Base-by-base conservation (phyloP, 2,113 vertebrate genomes). In the Varanus komodoensis region DNA sequence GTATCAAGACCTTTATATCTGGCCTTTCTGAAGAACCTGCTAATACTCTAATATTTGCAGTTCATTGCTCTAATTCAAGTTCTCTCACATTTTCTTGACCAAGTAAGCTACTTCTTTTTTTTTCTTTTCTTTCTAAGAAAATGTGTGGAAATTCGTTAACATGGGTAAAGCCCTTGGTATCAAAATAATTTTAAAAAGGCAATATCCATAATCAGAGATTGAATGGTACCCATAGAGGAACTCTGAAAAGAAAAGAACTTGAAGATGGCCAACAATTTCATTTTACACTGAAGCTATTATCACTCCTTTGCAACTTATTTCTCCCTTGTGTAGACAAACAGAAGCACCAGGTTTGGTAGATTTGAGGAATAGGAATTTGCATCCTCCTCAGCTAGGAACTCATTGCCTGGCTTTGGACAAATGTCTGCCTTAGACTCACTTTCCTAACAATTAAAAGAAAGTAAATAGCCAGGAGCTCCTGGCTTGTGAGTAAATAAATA, bases 1-100 rank as follows among this genome's bases (percentile, higher is more conserved):
- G 32, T 96, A 93, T 44, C 77, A 93, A 91, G 89, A 89, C 93
- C 87, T 93, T 91, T 92, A 89, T 90, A 90, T 87, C 87, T 38
- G 86, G 89, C 64, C 88, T 89, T 90, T 88, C 89, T 93, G 79
- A 87, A 91, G 48, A 89, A 68, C 67, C 12, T 25, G 44, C 86
- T 19, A 91, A 91, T 19, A 29, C 87, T 93, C 84, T 87, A 90
- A 82, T 44, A 86, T 38, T 84, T 77, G 71, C 69, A 23, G 38
- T 57, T 57, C n/a, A 48, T 3, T 84, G 78, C 92, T 88, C 71
- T 93, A 29, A 32, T 93, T 92, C 91, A 92, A 1, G 0, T 87
- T n/a, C 8, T 71, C 85, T 87, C 82, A 80, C 15, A 32, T 29
- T 87, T 93, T 50, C 78, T 64, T 79, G 29, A 78, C 78, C 80